phyloP scores from a whole-genome alignment of 2,113 vertebrate species.

The Actenoides hombroni region DNA sequence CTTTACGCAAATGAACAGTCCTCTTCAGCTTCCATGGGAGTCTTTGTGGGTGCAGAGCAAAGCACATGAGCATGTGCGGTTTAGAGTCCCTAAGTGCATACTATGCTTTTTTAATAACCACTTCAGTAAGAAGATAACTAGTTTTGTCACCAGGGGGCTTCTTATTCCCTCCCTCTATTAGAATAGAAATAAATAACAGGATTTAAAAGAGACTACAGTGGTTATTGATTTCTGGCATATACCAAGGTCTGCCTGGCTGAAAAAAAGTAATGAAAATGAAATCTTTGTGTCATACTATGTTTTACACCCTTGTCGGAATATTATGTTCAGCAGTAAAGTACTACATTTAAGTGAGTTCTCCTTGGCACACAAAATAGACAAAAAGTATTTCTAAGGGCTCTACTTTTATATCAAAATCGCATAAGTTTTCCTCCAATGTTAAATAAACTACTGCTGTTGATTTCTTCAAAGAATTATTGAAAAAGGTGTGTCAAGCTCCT shows the following conservation, averaged over 20 bases:
- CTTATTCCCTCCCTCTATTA: background rate
- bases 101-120: background rate
- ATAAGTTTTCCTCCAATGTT: background rate
- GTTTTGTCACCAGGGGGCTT: background rate
- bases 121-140: background rate
- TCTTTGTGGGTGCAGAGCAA: background rate
- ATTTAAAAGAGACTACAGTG: background rate
- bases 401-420: background rate
- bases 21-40: background rate
- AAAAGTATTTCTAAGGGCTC: background rate
- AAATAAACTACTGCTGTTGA: background rate
- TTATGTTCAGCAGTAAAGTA: background rate
- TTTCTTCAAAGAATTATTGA: background rate
- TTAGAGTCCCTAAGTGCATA: background rate
- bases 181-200: background rate
- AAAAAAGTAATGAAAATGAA: background rate
- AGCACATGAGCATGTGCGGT: background rate
- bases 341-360: background rate
- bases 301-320: background rate
- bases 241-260: background rate
- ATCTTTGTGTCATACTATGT: background rate
- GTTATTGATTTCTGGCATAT: background rate
- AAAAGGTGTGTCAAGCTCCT: background rate
- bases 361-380: background rate
- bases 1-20: background rate